Percentiles rank a stretch among this genome's conserved stretches.
Evolutionary conservation across 2,113 vertebrate genomes (phyloP).

Genomic region (Promerops cafer): DNA sequence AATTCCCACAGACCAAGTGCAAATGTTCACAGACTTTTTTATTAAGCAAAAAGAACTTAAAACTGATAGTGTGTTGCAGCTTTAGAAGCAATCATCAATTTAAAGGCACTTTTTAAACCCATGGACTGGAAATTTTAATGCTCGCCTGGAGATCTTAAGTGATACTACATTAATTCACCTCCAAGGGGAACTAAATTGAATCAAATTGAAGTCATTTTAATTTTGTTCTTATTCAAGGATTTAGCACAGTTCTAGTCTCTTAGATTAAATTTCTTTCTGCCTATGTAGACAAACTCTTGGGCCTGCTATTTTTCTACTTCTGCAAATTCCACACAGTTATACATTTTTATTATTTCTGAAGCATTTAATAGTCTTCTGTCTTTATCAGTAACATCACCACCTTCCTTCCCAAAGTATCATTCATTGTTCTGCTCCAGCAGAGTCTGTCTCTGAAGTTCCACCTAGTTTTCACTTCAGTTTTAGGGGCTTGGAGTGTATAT

Average conservation of each 20-base stretch:
- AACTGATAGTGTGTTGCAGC: neutral
- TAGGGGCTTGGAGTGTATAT: neutral
- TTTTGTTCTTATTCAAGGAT: neutral
- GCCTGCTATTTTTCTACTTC: neutral
- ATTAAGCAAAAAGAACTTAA: neutral
- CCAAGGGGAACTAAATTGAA: neutral
- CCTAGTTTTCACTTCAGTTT: fast-evolving
- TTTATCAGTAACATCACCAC: neutral
- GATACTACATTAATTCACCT: neutral
- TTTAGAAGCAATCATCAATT: neutral
- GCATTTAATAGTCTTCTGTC: neutral
- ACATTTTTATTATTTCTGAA: neutral
- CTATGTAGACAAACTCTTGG: neutral
- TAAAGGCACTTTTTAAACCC: neutral
- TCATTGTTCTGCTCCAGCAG: neutral
- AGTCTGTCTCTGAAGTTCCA: neutral
- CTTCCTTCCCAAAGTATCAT: neutral
- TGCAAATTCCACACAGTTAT: neutral
- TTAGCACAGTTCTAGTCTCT: neutral
- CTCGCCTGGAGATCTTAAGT: neutral
- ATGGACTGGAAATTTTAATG: neutral
- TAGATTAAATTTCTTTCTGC: neutral
- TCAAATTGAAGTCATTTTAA: neutral
- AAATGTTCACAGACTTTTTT: neutral
- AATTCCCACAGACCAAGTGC: neutral